Percentiles rank a stretch among this genome's conserved stretches.
Conservation (phyloP, 2,888 invertebrate genomes). For the Endomychus coccineus region DNA sequence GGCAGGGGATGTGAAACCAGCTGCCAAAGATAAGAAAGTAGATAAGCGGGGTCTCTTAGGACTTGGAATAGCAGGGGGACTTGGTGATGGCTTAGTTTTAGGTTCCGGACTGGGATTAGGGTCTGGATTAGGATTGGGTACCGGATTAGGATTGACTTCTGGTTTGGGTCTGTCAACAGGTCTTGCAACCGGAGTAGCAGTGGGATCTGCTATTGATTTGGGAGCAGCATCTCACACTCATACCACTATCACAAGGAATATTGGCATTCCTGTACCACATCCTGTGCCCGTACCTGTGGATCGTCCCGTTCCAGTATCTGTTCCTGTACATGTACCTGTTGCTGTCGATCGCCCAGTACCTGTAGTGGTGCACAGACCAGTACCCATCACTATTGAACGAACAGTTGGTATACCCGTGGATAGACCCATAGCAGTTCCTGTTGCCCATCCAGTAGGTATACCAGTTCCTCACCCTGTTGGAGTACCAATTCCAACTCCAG, state of each 20-base stretch:
- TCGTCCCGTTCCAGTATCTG: conserved; percentile 35
- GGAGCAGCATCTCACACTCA: conserved; percentile 35
- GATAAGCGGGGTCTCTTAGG: conserved; percentile 36
- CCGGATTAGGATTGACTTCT: conserved; percentile 19
- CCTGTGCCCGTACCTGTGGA: conserved; percentile 48
- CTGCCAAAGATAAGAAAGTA: conserved; percentile 35
- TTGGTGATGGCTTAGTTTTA: conserved; percentile 18
- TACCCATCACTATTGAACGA: conserved; percentile 45
- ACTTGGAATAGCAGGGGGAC: conserved; percentile 28
- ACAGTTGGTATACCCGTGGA: conserved; percentile 50
- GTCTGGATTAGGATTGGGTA: conserved; percentile 15
- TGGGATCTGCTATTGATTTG: conserved; percentile 26
- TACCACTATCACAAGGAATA: conserved; percentile 45
- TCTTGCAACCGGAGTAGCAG: conserved; percentile 8
- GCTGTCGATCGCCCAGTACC: conserved; percentile 43
- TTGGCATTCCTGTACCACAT: conserved; percentile 46
- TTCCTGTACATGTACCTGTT: conserved; percentile 40
- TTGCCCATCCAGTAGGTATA: conserved; percentile 30
- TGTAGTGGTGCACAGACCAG: conserved; percentile 45
- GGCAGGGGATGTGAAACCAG: too few relatives aligned
- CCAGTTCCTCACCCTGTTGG: conserved; percentile 34
- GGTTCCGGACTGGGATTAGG: conserved; percentile 17
- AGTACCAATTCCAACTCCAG: conserved; percentile 32
- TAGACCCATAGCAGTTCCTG: conserved; percentile 46
- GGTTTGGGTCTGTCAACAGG: conserved; percentile 18